Percentiles rank a stretch among this genome's conserved stretches.
Evolutionary conservation across 1,140 invertebrate genomes (phyloP).

Genomic region (Apis laboriosa): DNA sequence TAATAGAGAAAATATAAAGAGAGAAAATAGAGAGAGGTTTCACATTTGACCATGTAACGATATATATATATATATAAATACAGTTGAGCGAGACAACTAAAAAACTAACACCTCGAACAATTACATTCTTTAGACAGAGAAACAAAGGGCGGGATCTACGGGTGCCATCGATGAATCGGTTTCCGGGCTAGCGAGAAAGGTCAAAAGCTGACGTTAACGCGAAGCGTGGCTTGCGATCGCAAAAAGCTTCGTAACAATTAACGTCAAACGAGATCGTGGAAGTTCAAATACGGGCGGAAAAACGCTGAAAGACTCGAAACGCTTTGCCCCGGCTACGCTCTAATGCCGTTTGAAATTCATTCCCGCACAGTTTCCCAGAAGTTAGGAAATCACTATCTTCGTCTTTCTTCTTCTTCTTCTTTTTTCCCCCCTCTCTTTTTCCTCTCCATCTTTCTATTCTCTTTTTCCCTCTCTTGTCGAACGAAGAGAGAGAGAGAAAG

Average conservation of each 20-base stretch:
- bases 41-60: no score
- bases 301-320: slow-evolving; percentile 32
- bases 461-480: slow-evolving; percentile 23
- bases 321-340: slow-evolving; percentile 25
- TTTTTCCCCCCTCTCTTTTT: not conserved
- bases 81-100: not conserved
- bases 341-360: slow-evolving; percentile 49
- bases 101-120: not conserved
- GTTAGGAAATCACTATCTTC: slow-evolving; percentile 48
- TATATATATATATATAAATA: not conserved
- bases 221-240: not conserved
- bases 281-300: slow-evolving; percentile 38
- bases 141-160: not conserved
- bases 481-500: not conserved
- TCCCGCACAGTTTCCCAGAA: slow-evolving; percentile 18
- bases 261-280: slow-evolving; percentile 22
- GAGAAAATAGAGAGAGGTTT: no score
- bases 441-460: slow-evolving; percentile 24
- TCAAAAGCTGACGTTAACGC: slow-evolving; percentile 15
- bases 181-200: not conserved
- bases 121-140: not conserved
- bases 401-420: not conserved
- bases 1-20: no score
- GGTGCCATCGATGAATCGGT: not conserved
- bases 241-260: slow-evolving; percentile 45